Evolutionary conservation across 2,888 invertebrate species (phyloP), one percentile per base, ranked within the genome.

Genomic region (Eupeodes latifasciatus): DNA sequence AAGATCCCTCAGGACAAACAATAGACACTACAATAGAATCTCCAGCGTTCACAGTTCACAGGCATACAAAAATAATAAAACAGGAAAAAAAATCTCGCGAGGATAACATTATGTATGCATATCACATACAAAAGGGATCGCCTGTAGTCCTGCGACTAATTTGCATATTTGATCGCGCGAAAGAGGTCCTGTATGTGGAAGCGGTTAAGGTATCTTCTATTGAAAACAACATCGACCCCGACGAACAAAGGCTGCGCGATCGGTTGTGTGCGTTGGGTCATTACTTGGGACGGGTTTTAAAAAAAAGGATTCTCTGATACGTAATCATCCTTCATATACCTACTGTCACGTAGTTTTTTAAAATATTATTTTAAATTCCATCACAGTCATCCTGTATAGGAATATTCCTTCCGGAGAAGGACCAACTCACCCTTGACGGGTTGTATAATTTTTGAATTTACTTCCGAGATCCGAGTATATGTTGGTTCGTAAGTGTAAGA

Each of bases 141-240:
- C 88, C 74, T 9, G 40, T 77, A 85, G 88, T 88, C 88, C 85
- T 88, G 81, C 85, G 72, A n/a, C 40, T 85, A 12, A 88, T 88
- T 88, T 88, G 88, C 88, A 88, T 88, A 88, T 88, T 87, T 88
- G 88, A 88, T 88, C 88, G 88, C 88, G 88, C 88, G 88, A 88
- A 67, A 88, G 74, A 88, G 81, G 81, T 85, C 81, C 88, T 88
- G 62, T 81, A 19, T 85, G 74, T 57, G 80, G 57, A 87, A 79
- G 55, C 51, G 74, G 69, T 81, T 72, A 80, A 78, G 67, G 72
- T 51, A 78, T 85, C 67, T 67, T 81, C 80, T 77, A 16, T 83
- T 82, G 47, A 64, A 44, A 85, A 81, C 34, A 85, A 81, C 81
- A 81, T 72, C 79, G 81, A 81, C 72, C 10, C n/a, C 61, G 36